These are phyloP conservation scores for Heteromyza rotundicornis DNA, from an alignment of 2,888 invertebrate genomes.

Conservation along the genomic window DNA sequence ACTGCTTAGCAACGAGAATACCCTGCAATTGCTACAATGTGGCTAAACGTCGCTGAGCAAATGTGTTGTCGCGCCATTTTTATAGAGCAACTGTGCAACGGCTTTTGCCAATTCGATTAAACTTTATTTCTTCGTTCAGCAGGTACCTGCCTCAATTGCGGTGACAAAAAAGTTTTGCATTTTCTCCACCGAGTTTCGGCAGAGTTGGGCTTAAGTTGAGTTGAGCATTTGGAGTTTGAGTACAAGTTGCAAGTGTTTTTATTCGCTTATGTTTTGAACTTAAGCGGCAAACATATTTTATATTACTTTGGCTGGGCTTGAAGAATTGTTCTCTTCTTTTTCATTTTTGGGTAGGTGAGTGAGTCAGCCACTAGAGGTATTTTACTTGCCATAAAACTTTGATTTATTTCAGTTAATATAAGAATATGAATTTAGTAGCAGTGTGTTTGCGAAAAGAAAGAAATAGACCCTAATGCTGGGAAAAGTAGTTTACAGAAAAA, in stretches of 20 bases:
- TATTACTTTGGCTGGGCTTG: too few species aligned
- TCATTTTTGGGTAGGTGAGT: not conserved
- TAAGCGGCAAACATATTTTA: slow-evolving; percentile 23
- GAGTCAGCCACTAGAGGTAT: not conserved
- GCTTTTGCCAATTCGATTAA: slow-evolving; percentile 24
- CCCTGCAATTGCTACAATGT: not conserved
- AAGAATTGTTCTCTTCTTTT: not conserved
- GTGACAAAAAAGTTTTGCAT: slow-evolving; percentile 21
- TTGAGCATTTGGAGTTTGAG: too few species aligned
- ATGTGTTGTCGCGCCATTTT: slow-evolving; percentile 1
- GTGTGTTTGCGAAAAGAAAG: too few species aligned
- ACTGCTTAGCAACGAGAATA: not conserved
- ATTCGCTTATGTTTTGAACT: slow-evolving; percentile 20
- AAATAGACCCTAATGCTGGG: too few species aligned
- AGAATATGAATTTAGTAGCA: slow-evolving; percentile 6
- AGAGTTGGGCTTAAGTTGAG: too few species aligned
- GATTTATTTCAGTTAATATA: slow-evolving; percentile 26
- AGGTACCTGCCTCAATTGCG: slow-evolving; percentile 1
- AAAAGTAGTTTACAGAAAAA: too few species aligned
- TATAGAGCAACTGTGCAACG: slow-evolving; percentile 5
- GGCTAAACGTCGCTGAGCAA: not conserved
- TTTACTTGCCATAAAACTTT: slow-evolving; percentile 18
- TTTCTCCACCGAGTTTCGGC: not conserved
- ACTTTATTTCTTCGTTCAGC: slow-evolving; percentile 11
- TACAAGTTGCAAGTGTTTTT: slow-evolving; percentile 2